Evolutionary conservation across 2,113 vertebrate species (phyloP), one percentile per base, ranked within the genome.

Genomic region (Chlamydotis undulata): DNA sequence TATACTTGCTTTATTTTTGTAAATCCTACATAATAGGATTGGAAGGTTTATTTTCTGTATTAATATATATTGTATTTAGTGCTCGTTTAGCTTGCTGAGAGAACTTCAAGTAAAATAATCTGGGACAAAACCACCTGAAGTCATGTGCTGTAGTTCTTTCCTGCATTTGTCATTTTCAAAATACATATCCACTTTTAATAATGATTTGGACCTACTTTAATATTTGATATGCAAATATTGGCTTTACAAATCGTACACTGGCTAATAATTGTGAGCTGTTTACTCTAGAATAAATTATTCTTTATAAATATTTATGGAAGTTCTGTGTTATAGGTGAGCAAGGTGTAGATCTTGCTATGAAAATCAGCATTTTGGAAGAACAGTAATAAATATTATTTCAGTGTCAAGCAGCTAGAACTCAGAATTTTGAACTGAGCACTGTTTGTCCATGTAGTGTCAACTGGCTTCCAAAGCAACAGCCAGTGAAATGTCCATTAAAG

Each of bases 201-300:
- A 80, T 84, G 49, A 35, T 60, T 79, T 89, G 49, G 11, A 70
- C 17, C 61, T 83, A 28, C 21, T 87, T 90, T 77, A 90, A 69
- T 85, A 77, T 63, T 89, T 86, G 25, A 68, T 71, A 83, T 33
- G 45, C 59, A 91, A 81, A 80, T 86, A 83, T 37, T 96, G 7
- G 24, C 59, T 87, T 94, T 87, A 56, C 77, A 80, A 25, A 67
- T 86, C 0, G 0, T 89, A 59, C 31, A 21, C 43, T 73, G 75
- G 43, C 29, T 95, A 89, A 78, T 90, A 92, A 89, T 87, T 93
- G 31, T 83, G 87, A 87, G 52, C 28, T 59, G 29, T 82, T 94
- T 90, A 77, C 50, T 81, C 37, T 69, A 86, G 61, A 89, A 95
- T 81, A 69, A 87, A 53, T 78, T 63, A 76, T 57, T 95, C 47